Conservation (phyloP, 1,140 invertebrate genomes). For the Coenobita brevimanus region DNA sequence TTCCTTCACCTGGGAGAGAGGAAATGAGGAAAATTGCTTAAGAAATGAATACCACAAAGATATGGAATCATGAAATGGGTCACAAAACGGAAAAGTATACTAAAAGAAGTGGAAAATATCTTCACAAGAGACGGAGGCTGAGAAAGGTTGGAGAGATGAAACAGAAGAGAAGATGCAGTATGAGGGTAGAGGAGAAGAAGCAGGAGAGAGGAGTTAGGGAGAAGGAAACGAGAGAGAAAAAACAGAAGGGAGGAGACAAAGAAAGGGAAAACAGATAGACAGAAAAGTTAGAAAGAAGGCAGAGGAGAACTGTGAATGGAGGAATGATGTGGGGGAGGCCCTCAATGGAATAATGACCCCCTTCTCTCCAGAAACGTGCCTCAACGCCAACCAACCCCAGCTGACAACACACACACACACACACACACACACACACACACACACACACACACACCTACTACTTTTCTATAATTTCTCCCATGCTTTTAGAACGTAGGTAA, state of each 20-base stretch:
- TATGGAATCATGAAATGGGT: no score
- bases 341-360: constrained; percentile 4
- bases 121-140: background rate
- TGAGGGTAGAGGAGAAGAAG: background rate
- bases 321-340: background rate
- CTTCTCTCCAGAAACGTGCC: no score
- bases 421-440: constrained; percentile 3
- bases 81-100: no score
- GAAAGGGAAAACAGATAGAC: background rate
- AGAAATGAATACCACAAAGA: no score
- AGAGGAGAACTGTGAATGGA: constrained; percentile 1
- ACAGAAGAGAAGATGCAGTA: background rate
- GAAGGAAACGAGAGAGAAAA: background rate
- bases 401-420: background rate
- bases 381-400: no score
- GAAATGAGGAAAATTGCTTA: no score
- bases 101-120: no score
- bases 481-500: no score
- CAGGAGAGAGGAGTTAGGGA: no score
- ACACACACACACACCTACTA: no score
- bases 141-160: background rate
- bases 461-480: no score
- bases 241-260: background rate
- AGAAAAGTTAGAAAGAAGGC: background rate
- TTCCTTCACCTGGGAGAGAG: constrained; percentile 86